These are phyloP conservation scores for Bombus fervidus DNA, from an alignment of 1,140 invertebrate species.

Conservation along the genomic window DNA sequence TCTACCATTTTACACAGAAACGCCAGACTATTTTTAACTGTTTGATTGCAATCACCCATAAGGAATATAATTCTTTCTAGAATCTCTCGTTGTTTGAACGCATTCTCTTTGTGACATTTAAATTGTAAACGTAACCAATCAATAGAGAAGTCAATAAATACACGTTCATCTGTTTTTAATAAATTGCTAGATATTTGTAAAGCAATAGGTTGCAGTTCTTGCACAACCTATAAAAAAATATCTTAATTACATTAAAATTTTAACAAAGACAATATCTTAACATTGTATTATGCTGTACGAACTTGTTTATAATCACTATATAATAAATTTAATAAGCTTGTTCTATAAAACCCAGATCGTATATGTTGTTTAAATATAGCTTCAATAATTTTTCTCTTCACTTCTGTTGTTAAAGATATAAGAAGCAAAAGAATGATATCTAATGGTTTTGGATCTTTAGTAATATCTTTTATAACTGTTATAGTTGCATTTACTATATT, in stretches of 20 bases:
- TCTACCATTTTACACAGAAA: slow-evolving; percentile 75
- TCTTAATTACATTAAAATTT: not conserved
- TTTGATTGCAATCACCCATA: slow-evolving; percentile 76
- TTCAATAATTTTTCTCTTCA: slow-evolving; percentile 73
- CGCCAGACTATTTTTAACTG: slow-evolving; percentile 73
- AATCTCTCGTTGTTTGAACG: slow-evolving; percentile 77
- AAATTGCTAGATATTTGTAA: slow-evolving; percentile 72
- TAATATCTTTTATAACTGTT: slow-evolving; percentile 64
- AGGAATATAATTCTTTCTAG: slow-evolving; percentile 74
- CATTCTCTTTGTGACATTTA: slow-evolving; percentile 66
- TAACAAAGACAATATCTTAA: not conserved
- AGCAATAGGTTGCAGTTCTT: slow-evolving; percentile 70
- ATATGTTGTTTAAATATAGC: slow-evolving; percentile 73
- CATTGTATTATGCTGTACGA: slow-evolving; percentile 1
- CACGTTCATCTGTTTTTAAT: slow-evolving; percentile 73
- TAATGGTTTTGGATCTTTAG: slow-evolving; percentile 72
- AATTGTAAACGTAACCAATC: slow-evolving; percentile 78
- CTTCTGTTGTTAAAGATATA: slow-evolving; percentile 57
- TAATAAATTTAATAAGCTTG: slow-evolving; percentile 65
- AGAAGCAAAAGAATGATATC: slow-evolving; percentile 76
- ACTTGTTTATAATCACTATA: slow-evolving; percentile 72
- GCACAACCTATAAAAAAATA: slow-evolving; percentile 65
- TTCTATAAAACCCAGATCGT: slow-evolving; percentile 75
- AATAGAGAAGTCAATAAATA: slow-evolving; percentile 73
- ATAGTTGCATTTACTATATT: slow-evolving; percentile 67